These are phyloP conservation scores for Euplexia lucipara DNA, from an alignment of 2,888 invertebrate genomes.

Conservation along the genomic window DNA sequence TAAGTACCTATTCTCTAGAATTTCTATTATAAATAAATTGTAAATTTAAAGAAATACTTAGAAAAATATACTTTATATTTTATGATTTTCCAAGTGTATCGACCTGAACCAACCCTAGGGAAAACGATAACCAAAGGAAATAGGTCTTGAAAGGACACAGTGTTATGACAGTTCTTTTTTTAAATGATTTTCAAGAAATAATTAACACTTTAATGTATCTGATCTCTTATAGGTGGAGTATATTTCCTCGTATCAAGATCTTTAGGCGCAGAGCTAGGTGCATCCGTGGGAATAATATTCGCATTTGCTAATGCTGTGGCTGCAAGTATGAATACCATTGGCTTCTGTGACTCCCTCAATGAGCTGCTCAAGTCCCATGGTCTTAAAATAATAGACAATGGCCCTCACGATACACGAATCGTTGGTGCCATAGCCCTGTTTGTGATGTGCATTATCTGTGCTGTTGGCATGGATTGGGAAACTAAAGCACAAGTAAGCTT, in stretches of 20 bases:
- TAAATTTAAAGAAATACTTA: no score
- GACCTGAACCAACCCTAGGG: no score
- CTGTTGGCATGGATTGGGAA: slow-evolving; percentile 99
- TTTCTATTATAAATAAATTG: no score
- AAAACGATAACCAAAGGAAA: not conserved
- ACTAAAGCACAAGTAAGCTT: slow-evolving; percentile 94
- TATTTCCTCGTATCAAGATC: slow-evolving; percentile 99
- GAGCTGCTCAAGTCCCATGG: slow-evolving; percentile 92
- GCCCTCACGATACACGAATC: slow-evolving; percentile 95
- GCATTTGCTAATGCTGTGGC: slow-evolving; percentile 99
- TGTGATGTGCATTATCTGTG: slow-evolving; percentile 95
- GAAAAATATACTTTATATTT: no score
- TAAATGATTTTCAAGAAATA: no score
- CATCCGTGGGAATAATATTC: slow-evolving; percentile 98
- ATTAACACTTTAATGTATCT: not conserved
- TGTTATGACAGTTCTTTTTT: no score
- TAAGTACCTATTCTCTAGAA: not conserved
- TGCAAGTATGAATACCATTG: slow-evolving; percentile 99
- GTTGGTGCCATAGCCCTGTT: slow-evolving; percentile 95
- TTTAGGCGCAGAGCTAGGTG: slow-evolving; percentile 98
- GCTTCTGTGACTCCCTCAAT: slow-evolving; percentile 98
- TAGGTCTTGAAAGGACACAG: not conserved
- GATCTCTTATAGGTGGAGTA: slow-evolving; percentile 93
- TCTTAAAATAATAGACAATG: slow-evolving; percentile 93
- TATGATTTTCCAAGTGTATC: not conserved